Evolutionary conservation across 1,140 invertebrate genomes (phyloP).

Genomic region (Drosophila athabasca): DNA sequence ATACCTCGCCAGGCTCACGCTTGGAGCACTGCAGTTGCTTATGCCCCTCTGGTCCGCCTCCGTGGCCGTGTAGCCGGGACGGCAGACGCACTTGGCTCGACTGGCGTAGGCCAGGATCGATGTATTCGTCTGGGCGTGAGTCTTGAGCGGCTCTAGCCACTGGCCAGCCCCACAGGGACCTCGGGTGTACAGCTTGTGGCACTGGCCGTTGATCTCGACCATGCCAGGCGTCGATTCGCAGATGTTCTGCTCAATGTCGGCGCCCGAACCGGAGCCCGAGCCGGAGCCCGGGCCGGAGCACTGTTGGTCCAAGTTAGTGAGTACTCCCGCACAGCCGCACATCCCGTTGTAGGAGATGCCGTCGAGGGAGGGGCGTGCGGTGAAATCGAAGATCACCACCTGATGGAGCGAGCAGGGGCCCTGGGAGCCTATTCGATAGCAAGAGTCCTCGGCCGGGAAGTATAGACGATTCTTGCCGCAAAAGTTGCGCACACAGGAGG

Average conservation of each 20-base stretch:
- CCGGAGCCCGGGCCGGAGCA: constrained; percentile 38
- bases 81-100: constrained; percentile 88
- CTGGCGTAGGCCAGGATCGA: constrained; percentile 43
- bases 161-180: constrained; percentile 89
- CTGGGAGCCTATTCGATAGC: constrained; percentile 89
- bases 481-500: constrained; percentile 86
- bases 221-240: constrained; percentile 87
- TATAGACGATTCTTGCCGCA: constrained; percentile 90
- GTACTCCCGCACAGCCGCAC: constrained; percentile 87
- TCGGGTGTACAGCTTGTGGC: constrained; percentile 89
- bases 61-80: constrained; percentile 86
- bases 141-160: constrained; percentile 87
- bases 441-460: constrained; percentile 88
- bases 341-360: constrained; percentile 92
- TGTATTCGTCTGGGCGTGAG: constrained; percentile 63
- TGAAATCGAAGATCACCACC: constrained; percentile 91
- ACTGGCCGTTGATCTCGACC: constrained; percentile 86
- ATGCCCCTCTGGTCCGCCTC: constrained; percentile 39
- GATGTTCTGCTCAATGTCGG: constrained; percentile 77
- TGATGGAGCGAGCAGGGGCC: constrained; percentile 89
- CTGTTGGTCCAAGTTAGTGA: constrained; percentile 79
- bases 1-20: constrained; percentile 85
- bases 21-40: constrained; percentile 84
- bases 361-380: constrained; percentile 89
- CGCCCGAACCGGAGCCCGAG: constrained; percentile 18